A percentile compares a stretch with the other conserved stretches of the same genome.
Conservation (phyloP, 2,113 vertebrate genomes). For the Indicator indicator region DNA sequence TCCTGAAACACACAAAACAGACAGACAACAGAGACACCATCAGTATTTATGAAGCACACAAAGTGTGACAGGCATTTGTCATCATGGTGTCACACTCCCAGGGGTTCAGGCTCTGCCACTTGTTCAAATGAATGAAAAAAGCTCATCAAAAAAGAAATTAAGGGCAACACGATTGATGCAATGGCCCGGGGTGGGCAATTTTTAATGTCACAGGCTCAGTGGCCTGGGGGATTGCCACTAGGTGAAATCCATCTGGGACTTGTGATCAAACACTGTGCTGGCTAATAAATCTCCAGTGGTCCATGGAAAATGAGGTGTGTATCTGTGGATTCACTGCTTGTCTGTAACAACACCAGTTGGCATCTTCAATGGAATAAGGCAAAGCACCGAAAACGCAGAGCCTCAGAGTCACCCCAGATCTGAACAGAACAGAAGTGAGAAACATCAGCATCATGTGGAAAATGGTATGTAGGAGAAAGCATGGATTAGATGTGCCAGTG, state of each 20-base stretch:
- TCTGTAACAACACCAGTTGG: fast-evolving
- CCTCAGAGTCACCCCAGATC: not conserved
- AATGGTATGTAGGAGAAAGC: not conserved
- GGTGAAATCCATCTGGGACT: not conserved
- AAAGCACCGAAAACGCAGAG: not conserved
- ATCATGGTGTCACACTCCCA: not conserved
- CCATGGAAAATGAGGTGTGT: not conserved
- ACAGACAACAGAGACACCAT: not conserved
- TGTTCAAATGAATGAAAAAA: not conserved
- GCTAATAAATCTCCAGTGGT: fast-evolving
- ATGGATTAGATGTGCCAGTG: fast-evolving
- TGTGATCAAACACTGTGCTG: fast-evolving
- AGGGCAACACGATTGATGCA: not conserved
- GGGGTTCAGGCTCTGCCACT: not conserved
- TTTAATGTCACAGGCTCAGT: fast-evolving
- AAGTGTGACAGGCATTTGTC: not conserved
- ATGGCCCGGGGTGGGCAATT: not conserved
- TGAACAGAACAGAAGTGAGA: not conserved
- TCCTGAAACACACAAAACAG: conserved; percentile 76
- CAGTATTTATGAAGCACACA: not conserved
- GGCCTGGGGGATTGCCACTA: not conserved
- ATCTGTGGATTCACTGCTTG: not conserved
- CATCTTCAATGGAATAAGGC: not conserved
- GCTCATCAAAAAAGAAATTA: not conserved
- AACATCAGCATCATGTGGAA: not conserved